Evolutionary conservation across 2,888 invertebrate species (phyloP), one percentile per base, ranked within the genome.

Genomic region (Leucophenga montana): DNA sequence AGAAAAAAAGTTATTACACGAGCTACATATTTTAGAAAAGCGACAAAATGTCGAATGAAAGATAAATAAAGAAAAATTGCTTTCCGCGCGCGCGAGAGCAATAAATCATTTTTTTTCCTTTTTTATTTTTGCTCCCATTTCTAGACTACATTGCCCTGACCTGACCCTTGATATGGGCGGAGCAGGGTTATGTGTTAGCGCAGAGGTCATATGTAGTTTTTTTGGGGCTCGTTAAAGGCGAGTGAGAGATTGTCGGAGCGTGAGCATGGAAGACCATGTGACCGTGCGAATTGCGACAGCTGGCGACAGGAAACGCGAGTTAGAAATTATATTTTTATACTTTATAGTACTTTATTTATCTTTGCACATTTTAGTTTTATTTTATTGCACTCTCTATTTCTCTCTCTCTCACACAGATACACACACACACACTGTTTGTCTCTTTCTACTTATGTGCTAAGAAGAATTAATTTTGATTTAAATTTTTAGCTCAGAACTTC

Each of bases 11-110:
- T 14, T 22, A 80, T 76, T 82, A 83, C 82, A 81, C 73, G 80
- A 75, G 75, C 39, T 39, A 39, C 65, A 76, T 64, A 80, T 82
- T 83, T 82, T 83, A 83, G 84, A 82, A 74, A 76, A 80, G 74
- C 76, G 79, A 80, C 80, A 79, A 79, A 83, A 84, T 76, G 82
- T 84, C 84, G 83, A 82, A 82, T 84, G 82, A 84, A 82, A 84
- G 83, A 84, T 82, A 82, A 82, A 82, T 82, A 82, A 78, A 78
- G 81, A 64, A 64, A 64, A 64, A 64, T 64, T 64, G 62, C 61
- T 61, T 61, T 73, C 72, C 20, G 46, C 75, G 75, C 66, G 71
- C 57, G 39, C 48, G 53, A 20, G 65, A 66, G 68, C 62, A 64
- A 64, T 64, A 64, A 64, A 64, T 64, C 62, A 64, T 64, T 64